Evolutionary conservation across 2,113 vertebrate genomes (phyloP).

Genomic region (Onychostruthus taczanowskii): DNA sequence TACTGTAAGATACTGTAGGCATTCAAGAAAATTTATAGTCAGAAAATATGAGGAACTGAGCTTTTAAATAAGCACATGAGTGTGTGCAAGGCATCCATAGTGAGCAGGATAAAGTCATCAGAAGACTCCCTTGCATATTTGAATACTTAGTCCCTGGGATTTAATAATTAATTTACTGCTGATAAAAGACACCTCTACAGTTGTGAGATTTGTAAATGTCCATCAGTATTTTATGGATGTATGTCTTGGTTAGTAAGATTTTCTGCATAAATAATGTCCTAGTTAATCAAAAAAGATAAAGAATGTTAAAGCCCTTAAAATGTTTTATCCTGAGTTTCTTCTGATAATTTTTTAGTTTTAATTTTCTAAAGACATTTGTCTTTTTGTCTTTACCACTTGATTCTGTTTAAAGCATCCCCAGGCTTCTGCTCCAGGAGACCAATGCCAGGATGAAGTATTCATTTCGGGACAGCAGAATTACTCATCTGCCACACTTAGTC

Average conservation of each 20-base stretch:
- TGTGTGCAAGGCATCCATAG: not conserved
- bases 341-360: not conserved
- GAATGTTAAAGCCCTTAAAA: not conserved
- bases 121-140: not conserved
- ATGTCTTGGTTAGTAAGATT: not conserved
- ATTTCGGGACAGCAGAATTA: constrained; percentile 84
- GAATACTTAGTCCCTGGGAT: not conserved
- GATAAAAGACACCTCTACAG: not conserved
- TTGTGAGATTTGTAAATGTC: not conserved
- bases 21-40: not conserved
- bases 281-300: not conserved
- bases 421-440: constrained; percentile 67
- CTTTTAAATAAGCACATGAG: not conserved
- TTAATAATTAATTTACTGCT: not conserved
- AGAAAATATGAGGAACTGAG: not conserved
- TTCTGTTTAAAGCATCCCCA: constrained; percentile 71
- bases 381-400: constrained; percentile 11
- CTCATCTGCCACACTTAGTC: constrained; percentile 66
- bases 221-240: not conserved
- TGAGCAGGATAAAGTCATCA: not conserved
- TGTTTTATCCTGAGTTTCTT: not conserved
- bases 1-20: not conserved
- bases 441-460: constrained; percentile 86
- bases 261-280: not conserved
- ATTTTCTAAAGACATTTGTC: not conserved